Evolutionary conservation across 2,113 vertebrate species (phyloP).

Genomic region (Burhinus oedicnemus): DNA sequence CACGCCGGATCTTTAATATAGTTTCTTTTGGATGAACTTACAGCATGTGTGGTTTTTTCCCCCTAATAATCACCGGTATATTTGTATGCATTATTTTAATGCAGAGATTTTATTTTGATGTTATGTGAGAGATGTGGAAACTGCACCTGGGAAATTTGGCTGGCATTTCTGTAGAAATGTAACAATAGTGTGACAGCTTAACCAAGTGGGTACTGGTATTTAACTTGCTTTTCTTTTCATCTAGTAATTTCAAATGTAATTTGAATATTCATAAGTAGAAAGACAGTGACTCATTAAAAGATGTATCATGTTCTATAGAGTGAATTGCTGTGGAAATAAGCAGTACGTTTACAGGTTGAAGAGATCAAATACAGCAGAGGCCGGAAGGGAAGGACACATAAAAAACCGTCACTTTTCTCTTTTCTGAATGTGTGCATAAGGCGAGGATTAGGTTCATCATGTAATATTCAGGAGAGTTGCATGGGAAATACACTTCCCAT

Average conservation of each 20-base stretch:
- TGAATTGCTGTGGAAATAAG: not conserved
- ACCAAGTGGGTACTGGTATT: conserved; percentile 14
- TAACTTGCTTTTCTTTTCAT: conserved; percentile 3
- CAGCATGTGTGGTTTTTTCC: not conserved
- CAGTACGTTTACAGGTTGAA: not conserved
- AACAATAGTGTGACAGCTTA: conserved; percentile 43
- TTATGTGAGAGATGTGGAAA: conserved; percentile 16
- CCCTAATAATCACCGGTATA: conserved; percentile 6
- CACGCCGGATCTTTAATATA: conserved; percentile 53
- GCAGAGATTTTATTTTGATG: conserved; percentile 3
- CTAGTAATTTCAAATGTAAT: not conserved
- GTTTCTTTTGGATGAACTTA: conserved; percentile 71
- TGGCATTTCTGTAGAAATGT: not conserved
- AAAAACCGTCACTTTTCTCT: not conserved
- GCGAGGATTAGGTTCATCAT: conserved; percentile 18
- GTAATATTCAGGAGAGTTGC: conserved; percentile 60
- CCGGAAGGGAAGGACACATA: not conserved
- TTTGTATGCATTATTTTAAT: conserved; percentile 40
- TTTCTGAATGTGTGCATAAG: not conserved
- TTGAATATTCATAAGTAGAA: not conserved
- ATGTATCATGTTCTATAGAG: not conserved
- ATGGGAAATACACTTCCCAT: conserved; percentile 47
- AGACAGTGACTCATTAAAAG: not conserved
- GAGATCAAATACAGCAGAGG: not conserved
- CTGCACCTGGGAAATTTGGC: conserved; percentile 57